Evolutionary conservation across 1,140 invertebrate genomes (phyloP).

Genomic region (Tetramorium alpestre): DNA sequence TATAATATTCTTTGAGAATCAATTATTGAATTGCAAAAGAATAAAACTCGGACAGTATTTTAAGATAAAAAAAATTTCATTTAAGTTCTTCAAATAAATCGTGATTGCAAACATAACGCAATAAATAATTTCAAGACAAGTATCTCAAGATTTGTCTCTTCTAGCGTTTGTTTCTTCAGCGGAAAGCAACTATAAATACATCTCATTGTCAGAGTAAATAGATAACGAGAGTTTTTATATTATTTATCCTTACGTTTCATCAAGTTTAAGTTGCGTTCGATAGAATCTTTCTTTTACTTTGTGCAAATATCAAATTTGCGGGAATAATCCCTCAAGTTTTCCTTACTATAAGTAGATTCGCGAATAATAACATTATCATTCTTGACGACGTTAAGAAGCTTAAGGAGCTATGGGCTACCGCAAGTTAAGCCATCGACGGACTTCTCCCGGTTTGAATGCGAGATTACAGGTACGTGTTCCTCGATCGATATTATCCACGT

Average conservation of each 20-base stretch:
- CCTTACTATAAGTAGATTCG: slow-evolving; percentile 8
- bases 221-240: not conserved
- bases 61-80: not conserved
- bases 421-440: slow-evolving; percentile 36
- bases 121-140: not conserved
- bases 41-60: not conserved
- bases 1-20: not conserved
- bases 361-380: slow-evolving; percentile 43
- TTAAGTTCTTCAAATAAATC: too few species aligned
- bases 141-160: not conserved
- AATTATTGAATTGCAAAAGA: not conserved
- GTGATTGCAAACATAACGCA: too few species aligned
- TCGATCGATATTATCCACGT: slow-evolving; percentile 19
- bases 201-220: not conserved
- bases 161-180: not conserved
- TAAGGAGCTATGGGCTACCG: not conserved
- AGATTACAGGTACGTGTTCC: slow-evolving; percentile 12
- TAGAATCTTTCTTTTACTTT: not conserved
- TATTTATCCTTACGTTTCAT: not conserved
- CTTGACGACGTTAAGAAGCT: slow-evolving; percentile 20
- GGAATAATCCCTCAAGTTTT: not conserved
- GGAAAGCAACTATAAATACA: not conserved
- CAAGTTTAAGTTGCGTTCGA: not conserved
- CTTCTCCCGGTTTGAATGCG: not conserved
- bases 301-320: slow-evolving; percentile 17